Percentiles rank a stretch among this genome's conserved stretches.
Evolutionary conservation across 2,113 vertebrate species (phyloP).

Genomic region (Leuciscus idus): DNA sequence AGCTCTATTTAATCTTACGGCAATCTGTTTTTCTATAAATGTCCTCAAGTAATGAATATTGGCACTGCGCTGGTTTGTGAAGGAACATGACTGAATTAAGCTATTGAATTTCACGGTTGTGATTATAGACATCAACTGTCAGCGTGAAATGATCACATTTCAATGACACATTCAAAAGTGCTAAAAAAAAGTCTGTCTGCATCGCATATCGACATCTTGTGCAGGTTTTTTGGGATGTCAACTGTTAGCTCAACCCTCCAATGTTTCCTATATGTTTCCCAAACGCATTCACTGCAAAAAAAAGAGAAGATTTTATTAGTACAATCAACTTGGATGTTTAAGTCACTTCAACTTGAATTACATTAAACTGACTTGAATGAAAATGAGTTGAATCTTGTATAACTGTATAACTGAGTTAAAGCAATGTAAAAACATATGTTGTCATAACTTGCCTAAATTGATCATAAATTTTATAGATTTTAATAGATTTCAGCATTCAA

Average conservation of each 20-base stretch:
- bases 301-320: too few species aligned
- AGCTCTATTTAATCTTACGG: neutral
- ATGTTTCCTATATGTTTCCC: neutral
- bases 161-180: conserved; percentile 6
- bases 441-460: too few species aligned
- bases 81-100: conserved; percentile 19
- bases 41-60: conserved; percentile 3
- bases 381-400: too few species aligned
- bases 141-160: neutral
- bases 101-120: conserved; percentile 14
- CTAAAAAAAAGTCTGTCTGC: neutral
- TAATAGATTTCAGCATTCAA: neutral
- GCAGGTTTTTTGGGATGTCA: neutral
- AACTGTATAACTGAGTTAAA: too few species aligned
- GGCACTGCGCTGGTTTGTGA: conserved; percentile 4
- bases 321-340: too few species aligned
- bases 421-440: too few species aligned
- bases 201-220: neutral
- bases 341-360: too few species aligned
- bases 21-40: neutral
- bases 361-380: too few species aligned
- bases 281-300: neutral
- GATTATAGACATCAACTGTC: conserved; percentile 20
- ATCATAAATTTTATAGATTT: too few species aligned
- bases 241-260: neutral